Conservation (phyloP, 2,888 invertebrate species). For the Willowsia nigromaculata region DNA sequence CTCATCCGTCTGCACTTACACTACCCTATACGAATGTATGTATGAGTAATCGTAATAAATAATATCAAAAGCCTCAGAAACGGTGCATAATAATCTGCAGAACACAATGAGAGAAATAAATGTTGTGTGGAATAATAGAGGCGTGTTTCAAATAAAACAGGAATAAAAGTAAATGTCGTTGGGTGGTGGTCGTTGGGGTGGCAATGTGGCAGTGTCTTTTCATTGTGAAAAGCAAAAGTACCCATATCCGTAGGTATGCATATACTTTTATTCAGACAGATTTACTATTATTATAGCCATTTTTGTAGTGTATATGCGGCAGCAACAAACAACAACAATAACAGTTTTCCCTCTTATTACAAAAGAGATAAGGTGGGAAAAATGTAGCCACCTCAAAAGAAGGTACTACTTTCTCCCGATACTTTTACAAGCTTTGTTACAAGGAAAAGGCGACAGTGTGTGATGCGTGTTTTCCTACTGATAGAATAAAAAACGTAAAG, state of each 20-base stretch:
- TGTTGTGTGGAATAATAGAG: not conserved
- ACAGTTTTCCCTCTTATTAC: constrained; percentile 1
- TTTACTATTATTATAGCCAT: not conserved
- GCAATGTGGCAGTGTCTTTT: too few species aligned
- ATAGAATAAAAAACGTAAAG: constrained; percentile 39
- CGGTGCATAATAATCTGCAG: not conserved
- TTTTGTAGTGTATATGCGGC: not conserved
- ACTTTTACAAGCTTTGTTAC: not conserved
- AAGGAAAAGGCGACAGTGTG: not conserved
- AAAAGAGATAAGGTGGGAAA: constrained; percentile 30
- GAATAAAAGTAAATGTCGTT: not conserved
- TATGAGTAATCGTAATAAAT: too few species aligned
- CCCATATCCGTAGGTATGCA: too few species aligned
- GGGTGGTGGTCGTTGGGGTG: not conserved
- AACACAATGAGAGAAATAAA: too few species aligned
- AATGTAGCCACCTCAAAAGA: not conserved
- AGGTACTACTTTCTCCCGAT: too few species aligned
- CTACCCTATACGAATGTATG: too few species aligned
- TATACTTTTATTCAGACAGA: not conserved
- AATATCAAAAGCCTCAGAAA: not conserved
- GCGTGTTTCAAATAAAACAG: not conserved
- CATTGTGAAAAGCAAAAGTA: too few species aligned
- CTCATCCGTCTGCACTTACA: too few species aligned
- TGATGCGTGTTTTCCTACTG: constrained; percentile 55
- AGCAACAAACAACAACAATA: constrained; percentile 53